Evolutionary conservation across 2,888 invertebrate genomes (phyloP).

Genomic region (Lacanobia oleracea): DNA sequence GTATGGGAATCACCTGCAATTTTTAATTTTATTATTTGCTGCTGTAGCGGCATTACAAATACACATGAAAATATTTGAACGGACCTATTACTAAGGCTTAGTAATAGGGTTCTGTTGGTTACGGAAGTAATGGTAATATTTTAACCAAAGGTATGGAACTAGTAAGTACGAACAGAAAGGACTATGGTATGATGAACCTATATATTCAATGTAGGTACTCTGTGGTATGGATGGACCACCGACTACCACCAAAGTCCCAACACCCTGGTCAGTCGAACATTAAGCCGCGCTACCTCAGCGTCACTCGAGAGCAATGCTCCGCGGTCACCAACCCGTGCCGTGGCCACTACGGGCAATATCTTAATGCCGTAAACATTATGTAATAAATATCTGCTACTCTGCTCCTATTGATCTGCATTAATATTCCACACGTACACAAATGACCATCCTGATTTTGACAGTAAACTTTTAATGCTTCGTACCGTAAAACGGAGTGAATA

Average conservation of each 20-base stretch:
- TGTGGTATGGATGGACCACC: background rate
- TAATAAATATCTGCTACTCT: slow-evolving; percentile 9
- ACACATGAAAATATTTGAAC: too few relatives aligned
- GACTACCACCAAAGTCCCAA: background rate
- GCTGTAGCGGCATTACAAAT: too few relatives aligned
- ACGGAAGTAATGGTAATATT: too few relatives aligned
- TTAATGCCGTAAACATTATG: slow-evolving; percentile 23
- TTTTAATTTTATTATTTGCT: too few relatives aligned
- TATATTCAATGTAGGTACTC: too few relatives aligned
- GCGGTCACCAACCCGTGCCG: slow-evolving; percentile 48
- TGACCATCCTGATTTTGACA: background rate
- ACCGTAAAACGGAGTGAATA: too few relatives aligned
- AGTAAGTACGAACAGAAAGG: too few relatives aligned
- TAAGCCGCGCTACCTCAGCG: slow-evolving; percentile 3
- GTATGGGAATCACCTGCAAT: too few relatives aligned
- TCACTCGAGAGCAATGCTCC: slow-evolving; percentile 44
- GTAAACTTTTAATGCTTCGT: background rate
- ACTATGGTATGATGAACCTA: too few relatives aligned
- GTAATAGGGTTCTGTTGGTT: too few relatives aligned
- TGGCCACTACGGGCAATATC: slow-evolving; percentile 26
- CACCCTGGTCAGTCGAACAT: slow-evolving; percentile 17
- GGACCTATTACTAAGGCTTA: too few relatives aligned
- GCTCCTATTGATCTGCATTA: background rate
- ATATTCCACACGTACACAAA: background rate
- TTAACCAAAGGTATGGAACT: too few relatives aligned